Conservation (phyloP, 2,888 invertebrate species). For the Petrolisthes cinctipes region DNA sequence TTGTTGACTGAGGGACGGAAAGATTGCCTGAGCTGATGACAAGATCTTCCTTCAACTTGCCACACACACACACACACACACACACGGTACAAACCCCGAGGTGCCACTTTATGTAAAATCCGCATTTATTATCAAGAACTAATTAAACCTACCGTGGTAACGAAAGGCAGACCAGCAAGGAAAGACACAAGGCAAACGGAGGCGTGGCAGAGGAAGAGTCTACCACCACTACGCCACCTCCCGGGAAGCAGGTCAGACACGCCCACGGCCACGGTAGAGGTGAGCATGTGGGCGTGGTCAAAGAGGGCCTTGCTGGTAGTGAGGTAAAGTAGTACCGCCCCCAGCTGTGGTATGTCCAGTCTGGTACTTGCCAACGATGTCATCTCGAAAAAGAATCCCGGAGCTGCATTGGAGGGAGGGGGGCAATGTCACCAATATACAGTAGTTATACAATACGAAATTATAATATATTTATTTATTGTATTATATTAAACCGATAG, state of each 20-base stretch:
- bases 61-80: too few relatives aligned
- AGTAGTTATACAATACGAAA: background rate
- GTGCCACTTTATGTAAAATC: too few relatives aligned
- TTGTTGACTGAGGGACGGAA: too few relatives aligned
- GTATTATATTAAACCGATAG: too few relatives aligned
- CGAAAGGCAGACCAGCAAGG: slow-evolving; percentile 24
- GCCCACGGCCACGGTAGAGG: slow-evolving; percentile 50
- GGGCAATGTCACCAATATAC: background rate
- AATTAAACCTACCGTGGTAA: slow-evolving; percentile 15
- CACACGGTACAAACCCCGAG: too few relatives aligned
- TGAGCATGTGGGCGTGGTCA: slow-evolving; percentile 45
- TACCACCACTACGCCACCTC: slow-evolving; percentile 43
- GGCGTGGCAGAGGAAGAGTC: slow-evolving; percentile 31
- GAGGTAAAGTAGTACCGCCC: slow-evolving; percentile 39
- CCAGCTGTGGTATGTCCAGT: slow-evolving; percentile 45
- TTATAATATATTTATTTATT: too few relatives aligned
- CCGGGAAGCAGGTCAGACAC: slow-evolving; percentile 48
- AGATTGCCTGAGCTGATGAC: too few relatives aligned
- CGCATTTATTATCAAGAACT: too few relatives aligned
- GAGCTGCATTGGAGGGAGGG: slow-evolving; percentile 27
- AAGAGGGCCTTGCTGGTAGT: slow-evolving; percentile 26
- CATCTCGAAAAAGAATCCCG: slow-evolving; percentile 54
- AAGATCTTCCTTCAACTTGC: too few relatives aligned
- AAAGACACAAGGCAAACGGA: slow-evolving; percentile 19
- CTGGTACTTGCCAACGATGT: slow-evolving; percentile 46